A percentile compares a stretch with the other conserved stretches of the same genome.
Evolutionary conservation across 92 coral and sea anemone genomes (phyloP).

Genomic region (Epizoanthus ramosus): DNA sequence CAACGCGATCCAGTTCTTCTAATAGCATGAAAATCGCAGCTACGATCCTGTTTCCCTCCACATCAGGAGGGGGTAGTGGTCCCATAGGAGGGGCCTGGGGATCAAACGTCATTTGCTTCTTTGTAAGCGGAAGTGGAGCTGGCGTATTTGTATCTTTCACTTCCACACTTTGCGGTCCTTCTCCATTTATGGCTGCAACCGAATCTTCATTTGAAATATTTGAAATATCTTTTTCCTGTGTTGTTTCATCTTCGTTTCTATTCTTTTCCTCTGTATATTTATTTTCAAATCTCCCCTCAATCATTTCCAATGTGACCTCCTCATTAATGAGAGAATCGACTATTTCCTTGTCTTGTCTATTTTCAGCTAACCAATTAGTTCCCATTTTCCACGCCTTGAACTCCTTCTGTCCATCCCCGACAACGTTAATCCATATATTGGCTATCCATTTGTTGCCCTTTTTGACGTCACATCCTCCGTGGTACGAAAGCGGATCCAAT

Average conservation of each 20-base stretch:
- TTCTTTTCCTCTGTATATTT: constrained; percentile 70
- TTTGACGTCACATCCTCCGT: constrained; percentile 86
- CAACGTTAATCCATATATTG: constrained; percentile 82
- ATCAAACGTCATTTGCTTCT: constrained; percentile 62
- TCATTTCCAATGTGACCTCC: constrained; percentile 35
- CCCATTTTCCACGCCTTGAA: constrained; percentile 88
- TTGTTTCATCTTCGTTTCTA: neutral
- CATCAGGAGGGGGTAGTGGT: constrained; percentile 44
- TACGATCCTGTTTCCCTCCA: constrained; percentile 72
- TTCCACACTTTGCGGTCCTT: constrained; percentile 55
- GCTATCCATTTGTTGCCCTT: constrained; percentile 96
- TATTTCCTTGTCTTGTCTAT: constrained; percentile 67
- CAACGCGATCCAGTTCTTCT: constrained; percentile 91
- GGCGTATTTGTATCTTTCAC: constrained; percentile 55
- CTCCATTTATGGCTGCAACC: constrained; percentile 3
- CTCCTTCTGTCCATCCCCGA: constrained; percentile 83
- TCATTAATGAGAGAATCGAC: constrained; percentile 55
- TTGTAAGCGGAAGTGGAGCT: constrained; percentile 82
- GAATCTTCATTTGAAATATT: neutral
- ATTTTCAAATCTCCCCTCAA: constrained; percentile 55
- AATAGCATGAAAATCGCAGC: constrained; percentile 82
- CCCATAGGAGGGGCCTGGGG: constrained; percentile 59
- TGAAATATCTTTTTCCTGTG: neutral
- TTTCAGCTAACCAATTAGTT: constrained; percentile 76
- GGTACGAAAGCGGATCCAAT: constrained; percentile 77